A percentile compares a stretch with the other conserved stretches of the same genome.
phyloP scores from a whole-genome alignment of 1,140 invertebrate genomes.

The Drosophila trapezifrons region DNA sequence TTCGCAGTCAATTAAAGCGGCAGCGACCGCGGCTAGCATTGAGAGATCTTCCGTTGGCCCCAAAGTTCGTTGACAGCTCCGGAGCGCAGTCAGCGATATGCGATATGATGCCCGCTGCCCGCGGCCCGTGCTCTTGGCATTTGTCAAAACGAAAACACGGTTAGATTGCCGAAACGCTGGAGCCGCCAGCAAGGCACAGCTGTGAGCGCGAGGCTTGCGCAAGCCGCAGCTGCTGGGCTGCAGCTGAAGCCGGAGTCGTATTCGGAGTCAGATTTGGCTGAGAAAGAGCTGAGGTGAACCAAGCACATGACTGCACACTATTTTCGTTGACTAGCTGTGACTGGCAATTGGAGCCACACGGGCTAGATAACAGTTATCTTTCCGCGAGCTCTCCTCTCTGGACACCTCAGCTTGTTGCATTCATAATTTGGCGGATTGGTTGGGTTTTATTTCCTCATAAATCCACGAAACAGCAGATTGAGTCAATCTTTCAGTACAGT shows the following conservation, averaged over 20 bases:
- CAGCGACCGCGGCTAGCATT: conserved; percentile 12
- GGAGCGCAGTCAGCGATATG: neutral
- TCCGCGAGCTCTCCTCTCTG: conserved; percentile 6
- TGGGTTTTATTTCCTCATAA: neutral
- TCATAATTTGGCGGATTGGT: neutral
- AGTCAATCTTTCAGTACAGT: neutral
- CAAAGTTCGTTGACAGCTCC: conserved; percentile 25
- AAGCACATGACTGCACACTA: neutral
- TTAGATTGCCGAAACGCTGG: conserved; percentile 8
- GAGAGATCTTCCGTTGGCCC: conserved; percentile 28
- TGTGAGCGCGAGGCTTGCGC: conserved; percentile 9
- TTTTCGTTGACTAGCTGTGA: neutral
- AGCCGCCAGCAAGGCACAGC: conserved; percentile 9
- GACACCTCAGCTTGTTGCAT: neutral
- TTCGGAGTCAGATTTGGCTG: neutral
- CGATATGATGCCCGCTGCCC: neutral
- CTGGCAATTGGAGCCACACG: neutral
- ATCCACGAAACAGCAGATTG: neutral
- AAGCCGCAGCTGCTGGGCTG: conserved; percentile 12
- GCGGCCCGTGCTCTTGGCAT: conserved; percentile 4
- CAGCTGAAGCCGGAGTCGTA: conserved; percentile 10
- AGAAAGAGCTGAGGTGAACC: neutral
- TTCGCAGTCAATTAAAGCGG: conserved; percentile 38
- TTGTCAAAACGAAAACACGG: conserved; percentile 13
- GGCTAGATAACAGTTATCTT: conserved; percentile 5